Base-by-base conservation (phyloP, 2,888 invertebrate species). In the Linnaemya vulpina region DNA sequence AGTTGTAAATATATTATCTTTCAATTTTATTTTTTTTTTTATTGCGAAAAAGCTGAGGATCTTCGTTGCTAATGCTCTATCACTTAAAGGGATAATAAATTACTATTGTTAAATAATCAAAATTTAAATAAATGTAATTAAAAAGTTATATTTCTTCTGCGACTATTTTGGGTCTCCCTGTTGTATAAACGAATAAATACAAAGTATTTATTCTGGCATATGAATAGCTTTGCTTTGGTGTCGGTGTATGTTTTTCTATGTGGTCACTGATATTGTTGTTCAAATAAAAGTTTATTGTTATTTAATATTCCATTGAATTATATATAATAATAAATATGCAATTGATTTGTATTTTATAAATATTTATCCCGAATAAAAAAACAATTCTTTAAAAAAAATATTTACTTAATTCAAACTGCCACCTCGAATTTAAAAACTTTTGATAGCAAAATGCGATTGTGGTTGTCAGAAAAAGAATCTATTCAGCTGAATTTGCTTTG, bases 191-290 rank as follows among this genome's bases (percentile, higher is more conserved):
- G n/a, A n/a, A n/a, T n/a, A 62, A 43, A 55, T 55, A 49, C 38
- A 9, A 3, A 62, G 35, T 15, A 22, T 53, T 20, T 60, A 30
- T 43, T 9, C 15, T 13, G 20, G 17, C 8, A 58, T 10, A 1
- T 55, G 17, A 25, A 53, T 63, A 0, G 9, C 15, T 38, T 38
- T 38, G 20, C 17, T 25, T 3, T 30, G 30, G 30, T 30, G 5
- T 30, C 3, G 2, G 20, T 30, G 13, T 22, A n/a, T 46, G 8
- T 38, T 5, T 55, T 20, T 25, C 3, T 49, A 11, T 25, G 25
- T 20, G 15, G 60, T 51, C 51, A 70, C 22, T 43, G 35, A 53
- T 78, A 71, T 63, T 53, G 71, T 71, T 77, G 15, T 68, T 30
- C 30, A 67, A 77, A 68, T 53, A 15, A 43, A 78, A 62, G 40